Conservation (phyloP, 1,140 invertebrate species). For the Halictus rubicundus region DNA sequence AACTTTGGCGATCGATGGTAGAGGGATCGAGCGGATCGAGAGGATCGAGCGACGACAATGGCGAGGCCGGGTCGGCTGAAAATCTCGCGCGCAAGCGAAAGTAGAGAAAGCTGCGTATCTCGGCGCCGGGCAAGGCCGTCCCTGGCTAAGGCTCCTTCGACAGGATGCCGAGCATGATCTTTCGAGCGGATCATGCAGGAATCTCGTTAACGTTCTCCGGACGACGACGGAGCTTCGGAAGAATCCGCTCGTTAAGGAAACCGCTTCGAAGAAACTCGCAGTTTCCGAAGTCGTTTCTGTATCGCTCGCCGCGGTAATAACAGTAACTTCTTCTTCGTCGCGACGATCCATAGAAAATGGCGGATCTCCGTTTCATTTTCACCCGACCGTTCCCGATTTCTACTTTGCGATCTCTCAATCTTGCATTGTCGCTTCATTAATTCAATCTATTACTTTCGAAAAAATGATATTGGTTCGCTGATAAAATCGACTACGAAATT, state of each 20-base stretch:
- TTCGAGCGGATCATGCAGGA: constrained; percentile 39
- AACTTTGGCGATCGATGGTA: too few relatives aligned
- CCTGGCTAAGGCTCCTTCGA: constrained; percentile 49
- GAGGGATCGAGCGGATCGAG: neutral
- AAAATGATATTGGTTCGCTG: too few relatives aligned
- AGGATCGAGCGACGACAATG: constrained; percentile 9
- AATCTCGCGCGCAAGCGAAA: constrained; percentile 72
- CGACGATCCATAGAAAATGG: too few relatives aligned
- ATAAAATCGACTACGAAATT: too few relatives aligned
- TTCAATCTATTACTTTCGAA: too few relatives aligned
- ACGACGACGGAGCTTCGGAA: neutral
- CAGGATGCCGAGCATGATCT: constrained; percentile 22
- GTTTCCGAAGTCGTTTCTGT: neutral
- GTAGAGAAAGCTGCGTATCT: constrained; percentile 71
- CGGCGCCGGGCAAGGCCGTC: constrained; percentile 54
- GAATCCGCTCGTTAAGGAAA: neutral
- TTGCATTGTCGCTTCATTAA: too few relatives aligned
- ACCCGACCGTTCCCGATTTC: too few relatives aligned
- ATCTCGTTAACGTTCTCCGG: constrained; percentile 32
- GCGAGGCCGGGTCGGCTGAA: constrained; percentile 45
- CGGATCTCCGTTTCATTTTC: too few relatives aligned
- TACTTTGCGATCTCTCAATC: too few relatives aligned
- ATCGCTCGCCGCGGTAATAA: too few relatives aligned
- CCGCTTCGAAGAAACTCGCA: neutral
- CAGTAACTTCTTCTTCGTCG: too few relatives aligned